Conservation (phyloP, 2,113 vertebrate genomes). For the Psophia crepitans region DNA sequence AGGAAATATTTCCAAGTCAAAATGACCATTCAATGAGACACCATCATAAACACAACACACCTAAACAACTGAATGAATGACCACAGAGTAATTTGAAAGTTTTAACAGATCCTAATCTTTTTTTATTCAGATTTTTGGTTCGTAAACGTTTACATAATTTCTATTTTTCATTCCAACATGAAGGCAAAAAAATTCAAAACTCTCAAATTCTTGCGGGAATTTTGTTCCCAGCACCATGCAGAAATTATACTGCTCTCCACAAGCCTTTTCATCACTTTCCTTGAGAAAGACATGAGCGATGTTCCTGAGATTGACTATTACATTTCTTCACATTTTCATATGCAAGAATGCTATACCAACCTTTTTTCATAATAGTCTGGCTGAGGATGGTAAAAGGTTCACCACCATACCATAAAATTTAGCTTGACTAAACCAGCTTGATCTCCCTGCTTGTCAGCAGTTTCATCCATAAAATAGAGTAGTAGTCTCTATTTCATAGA, state of each 20-base stretch:
- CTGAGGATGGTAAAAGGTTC: neutral
- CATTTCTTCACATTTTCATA: neutral
- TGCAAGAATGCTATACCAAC: neutral
- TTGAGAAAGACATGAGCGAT: neutral
- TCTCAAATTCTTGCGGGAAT: neutral
- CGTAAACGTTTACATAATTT: neutral
- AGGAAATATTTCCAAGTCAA: neutral
- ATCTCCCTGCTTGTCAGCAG: neutral
- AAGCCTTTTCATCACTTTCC: neutral
- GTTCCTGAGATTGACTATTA: neutral
- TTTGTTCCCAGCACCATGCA: neutral
- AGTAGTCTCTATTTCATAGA: neutral
- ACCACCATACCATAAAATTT: neutral
- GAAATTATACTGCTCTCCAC: neutral
- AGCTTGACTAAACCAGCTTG: neutral
- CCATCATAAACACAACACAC: neutral
- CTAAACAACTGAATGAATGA: accelerated
- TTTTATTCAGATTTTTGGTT: neutral
- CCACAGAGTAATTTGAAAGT: neutral
- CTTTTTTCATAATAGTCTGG: neutral
- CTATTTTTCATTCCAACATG: neutral
- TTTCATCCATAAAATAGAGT: neutral
- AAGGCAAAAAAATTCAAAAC: neutral
- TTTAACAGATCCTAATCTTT: neutral
- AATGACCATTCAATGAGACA: neutral